Percentiles rank a stretch among this genome's conserved stretches.
Evolutionary conservation across 2,113 vertebrate genomes (phyloP).

Genomic region (Polyodon spathula): DNA sequence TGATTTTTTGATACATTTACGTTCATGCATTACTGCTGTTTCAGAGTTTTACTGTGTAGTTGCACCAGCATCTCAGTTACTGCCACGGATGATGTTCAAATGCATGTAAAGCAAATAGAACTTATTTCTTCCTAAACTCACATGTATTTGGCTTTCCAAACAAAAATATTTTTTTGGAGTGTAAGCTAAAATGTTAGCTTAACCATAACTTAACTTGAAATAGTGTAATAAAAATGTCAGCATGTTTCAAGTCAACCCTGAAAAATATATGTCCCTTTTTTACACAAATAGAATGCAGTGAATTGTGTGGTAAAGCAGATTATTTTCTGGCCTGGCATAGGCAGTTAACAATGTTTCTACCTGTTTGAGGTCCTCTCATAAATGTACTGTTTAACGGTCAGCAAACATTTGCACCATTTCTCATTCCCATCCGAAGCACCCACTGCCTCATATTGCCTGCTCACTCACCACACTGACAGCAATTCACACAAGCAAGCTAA

Average conservation of each 20-base stretch:
- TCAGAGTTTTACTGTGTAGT: no score
- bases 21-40: no score
- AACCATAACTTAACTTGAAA: no score
- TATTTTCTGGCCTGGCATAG: constrained; percentile 1
- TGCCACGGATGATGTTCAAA: no score
- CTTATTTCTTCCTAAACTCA: no score
- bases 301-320: not conserved
- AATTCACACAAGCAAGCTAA: constrained; percentile 40
- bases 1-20: no score
- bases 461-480: constrained; percentile 46
- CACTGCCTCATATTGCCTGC: constrained; percentile 41
- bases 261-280: not conserved
- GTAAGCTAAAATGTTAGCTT: no score
- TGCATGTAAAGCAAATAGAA: no score
- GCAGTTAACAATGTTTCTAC: constrained; percentile 1
- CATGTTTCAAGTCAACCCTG: not conserved
- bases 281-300: not conserved
- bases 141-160: no score
- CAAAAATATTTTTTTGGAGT: no score
- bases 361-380: constrained; percentile 23
- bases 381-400: constrained; percentile 42
- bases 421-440: constrained; percentile 47
- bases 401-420: constrained; percentile 38
- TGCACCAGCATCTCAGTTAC: no score
- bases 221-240: not conserved